Base-by-base conservation (phyloP, 2,888 invertebrate genomes). In the Idaea dimidiata region DNA sequence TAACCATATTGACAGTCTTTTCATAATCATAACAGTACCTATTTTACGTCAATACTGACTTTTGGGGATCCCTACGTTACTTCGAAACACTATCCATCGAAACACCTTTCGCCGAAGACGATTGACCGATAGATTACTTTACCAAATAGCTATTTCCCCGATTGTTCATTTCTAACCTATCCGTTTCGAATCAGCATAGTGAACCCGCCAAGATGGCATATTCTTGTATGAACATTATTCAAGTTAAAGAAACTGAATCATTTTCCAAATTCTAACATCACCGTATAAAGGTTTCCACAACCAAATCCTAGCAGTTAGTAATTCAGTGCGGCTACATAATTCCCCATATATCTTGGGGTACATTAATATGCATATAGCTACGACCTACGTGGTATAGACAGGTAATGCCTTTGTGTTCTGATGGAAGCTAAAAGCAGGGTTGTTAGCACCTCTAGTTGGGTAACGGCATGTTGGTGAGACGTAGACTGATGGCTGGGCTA, bases 1-100 rank as follows among this genome's bases (percentile, higher is more conserved):
- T 63, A 59, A 65, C 68, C 66, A 65, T 68, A 57, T 61, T 60
- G 53, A 60, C 54, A 59, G 57, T 59, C 54, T 62, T 14, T 54
- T 33, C 14, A 43, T 43, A 14, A 14, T 43, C 8, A 10, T 14
- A 43, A 24, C 24, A 24, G 1, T n/a, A n/a, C n/a, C n/a, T 24
- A 24, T 24, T 24, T 5, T 24, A 24, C 24, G 24, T 24, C 24
- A 24, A 24, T 24, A 5, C 24, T 24, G 24, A 3, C 5, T 24
- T 24, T 24, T 24, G n/a, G n/a, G n/a, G n/a, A n/a, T n/a, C n/a
- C n/a, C n/a, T n/a, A n/a, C n/a, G n/a, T n/a, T n/a, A n/a, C n/a
- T n/a, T n/a, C n/a, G n/a, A n/a, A n/a, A n/a, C n/a, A n/a, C n/a
- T n/a, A n/a, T n/a, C n/a, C n/a, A n/a, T n/a, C n/a, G n/a, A n/a